Percentiles rank a stretch among this genome's conserved stretches.
Conservation (phyloP, 2,888 invertebrate species). For the Hydraecia micacea region DNA sequence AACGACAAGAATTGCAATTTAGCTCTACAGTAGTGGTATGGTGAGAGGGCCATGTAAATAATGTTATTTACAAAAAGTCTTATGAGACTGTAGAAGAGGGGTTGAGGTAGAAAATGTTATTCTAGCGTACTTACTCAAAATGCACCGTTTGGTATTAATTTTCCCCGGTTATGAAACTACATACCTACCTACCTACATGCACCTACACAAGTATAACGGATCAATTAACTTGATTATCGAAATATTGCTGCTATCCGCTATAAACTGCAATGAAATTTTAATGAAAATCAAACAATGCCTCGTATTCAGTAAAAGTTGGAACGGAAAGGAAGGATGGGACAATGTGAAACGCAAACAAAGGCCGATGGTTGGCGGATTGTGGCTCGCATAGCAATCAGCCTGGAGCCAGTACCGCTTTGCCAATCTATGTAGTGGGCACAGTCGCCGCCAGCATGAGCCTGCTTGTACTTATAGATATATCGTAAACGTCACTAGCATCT, state of each 20-base stretch:
- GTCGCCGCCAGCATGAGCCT: constrained; percentile 39
- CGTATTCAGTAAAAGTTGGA: constrained; percentile 79
- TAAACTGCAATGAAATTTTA: constrained; percentile 60
- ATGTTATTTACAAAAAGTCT: too few species aligned
- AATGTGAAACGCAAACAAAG: constrained; percentile 85
- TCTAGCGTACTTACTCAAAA: background rate
- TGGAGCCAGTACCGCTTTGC: constrained; percentile 68
- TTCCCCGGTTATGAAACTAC: constrained; percentile 32
- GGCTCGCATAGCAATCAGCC: constrained; percentile 86
- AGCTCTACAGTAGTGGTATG: too few species aligned
- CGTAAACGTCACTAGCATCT: constrained; percentile 39
- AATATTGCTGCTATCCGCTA: constrained; percentile 50
- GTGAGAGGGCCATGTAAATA: too few species aligned
- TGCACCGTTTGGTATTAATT: background rate
- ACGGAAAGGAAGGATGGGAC: constrained; percentile 80
- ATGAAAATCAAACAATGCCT: constrained; percentile 70
- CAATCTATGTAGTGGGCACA: constrained; percentile 67
- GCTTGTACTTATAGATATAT: constrained; percentile 24
- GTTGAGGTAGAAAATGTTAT: too few species aligned
- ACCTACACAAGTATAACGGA: constrained; percentile 16
- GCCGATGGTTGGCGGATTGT: constrained; percentile 75
- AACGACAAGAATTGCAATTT: too few species aligned
- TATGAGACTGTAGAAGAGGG: too few species aligned
- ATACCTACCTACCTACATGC: background rate
- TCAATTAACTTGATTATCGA: constrained; percentile 52